Evolutionary conservation across 2,797 vertebrate genomes (phyloP).

Genomic region (Vireo griseus): DNA sequence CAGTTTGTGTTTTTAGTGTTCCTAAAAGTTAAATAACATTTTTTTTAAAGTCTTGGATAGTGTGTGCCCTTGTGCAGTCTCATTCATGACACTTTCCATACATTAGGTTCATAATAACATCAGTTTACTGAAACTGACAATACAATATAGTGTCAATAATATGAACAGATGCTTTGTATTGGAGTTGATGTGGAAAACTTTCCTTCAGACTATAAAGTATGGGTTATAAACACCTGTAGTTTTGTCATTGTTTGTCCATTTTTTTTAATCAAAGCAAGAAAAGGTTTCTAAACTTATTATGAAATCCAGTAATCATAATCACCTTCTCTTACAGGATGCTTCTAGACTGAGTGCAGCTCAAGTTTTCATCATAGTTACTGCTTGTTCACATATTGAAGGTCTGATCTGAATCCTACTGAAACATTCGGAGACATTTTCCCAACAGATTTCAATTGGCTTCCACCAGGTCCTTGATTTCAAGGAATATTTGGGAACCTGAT

Average conservation of each 20-base stretch:
- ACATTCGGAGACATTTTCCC: neutral
- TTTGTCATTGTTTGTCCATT: neutral
- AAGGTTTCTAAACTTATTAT: neutral
- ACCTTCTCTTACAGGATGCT: neutral
- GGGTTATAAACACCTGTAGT: constrained; percentile 1
- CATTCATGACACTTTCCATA: constrained; percentile 30
- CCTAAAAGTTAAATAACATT: constrained; percentile 60
- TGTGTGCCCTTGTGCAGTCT: constrained; percentile 8
- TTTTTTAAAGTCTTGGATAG: neutral
- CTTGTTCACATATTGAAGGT: neutral
- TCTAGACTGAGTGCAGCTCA: neutral
- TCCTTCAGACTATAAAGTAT: neutral
- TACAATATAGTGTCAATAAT: constrained; percentile 8
- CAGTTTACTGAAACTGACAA: constrained; percentile 3
- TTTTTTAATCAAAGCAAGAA: neutral
- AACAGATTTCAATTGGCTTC: neutral
- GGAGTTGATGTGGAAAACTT: neutral
- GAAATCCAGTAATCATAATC: neutral
- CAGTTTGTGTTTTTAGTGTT: constrained; percentile 69
- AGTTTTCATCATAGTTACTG: neutral
- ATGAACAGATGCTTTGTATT: neutral
- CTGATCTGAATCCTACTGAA: neutral
- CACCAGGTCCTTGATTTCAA: neutral
- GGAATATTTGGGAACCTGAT: neutral
- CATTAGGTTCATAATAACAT: neutral